These are phyloP conservation scores for Diachasma alloeum DNA, from an alignment of 1,140 invertebrate species.

Conservation along the genomic window DNA sequence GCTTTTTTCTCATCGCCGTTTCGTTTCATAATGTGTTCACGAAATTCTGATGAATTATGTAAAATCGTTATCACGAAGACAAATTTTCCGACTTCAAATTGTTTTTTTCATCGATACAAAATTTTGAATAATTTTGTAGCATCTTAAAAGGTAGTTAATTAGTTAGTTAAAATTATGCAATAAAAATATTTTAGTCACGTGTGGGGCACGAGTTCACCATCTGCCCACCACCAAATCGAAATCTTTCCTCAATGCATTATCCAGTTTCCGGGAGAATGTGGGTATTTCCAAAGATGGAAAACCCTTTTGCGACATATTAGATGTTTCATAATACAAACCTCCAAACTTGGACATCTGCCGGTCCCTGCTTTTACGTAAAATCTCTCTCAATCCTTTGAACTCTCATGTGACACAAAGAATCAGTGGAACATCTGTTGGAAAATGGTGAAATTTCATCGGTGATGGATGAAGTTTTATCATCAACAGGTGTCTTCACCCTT, in stretches of 20 bases:
- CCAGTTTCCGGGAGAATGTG: background rate
- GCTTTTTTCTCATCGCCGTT: no score
- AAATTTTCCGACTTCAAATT: no score
- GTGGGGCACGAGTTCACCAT: no score
- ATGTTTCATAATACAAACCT: background rate
- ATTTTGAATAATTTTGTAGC: no score
- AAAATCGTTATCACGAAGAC: no score
- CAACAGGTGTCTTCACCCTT: background rate
- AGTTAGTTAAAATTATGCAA: no score
- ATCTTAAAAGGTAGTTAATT: no score
- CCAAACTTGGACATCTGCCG: background rate
- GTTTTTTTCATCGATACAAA: no score
- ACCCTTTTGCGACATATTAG: constrained; percentile 1
- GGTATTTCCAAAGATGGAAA: background rate
- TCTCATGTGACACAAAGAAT: background rate
- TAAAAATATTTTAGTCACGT: no score
- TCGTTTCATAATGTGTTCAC: no score
- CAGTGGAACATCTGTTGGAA: background rate
- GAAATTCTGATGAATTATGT: background rate
- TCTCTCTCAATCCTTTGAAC: background rate
- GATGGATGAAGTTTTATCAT: background rate
- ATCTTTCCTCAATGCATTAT: no score
- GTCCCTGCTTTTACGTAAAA: background rate
- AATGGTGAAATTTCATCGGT: background rate
- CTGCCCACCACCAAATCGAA: no score